Evolutionary conservation across 2,113 vertebrate species (phyloP).

Genomic region (Willisornis vidua): DNA sequence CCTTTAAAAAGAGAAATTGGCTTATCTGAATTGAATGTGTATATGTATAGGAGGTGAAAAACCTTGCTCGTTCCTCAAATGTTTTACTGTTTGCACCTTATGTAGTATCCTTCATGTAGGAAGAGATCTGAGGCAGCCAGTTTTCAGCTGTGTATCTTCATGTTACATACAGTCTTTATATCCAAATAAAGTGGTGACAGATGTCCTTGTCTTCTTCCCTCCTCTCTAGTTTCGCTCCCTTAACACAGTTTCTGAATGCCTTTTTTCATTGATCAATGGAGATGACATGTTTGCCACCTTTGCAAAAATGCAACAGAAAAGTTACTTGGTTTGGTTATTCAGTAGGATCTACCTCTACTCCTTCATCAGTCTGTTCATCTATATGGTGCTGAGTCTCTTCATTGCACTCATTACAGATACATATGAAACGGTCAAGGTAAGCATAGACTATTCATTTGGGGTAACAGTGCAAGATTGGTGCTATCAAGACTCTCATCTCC

Average conservation of each 20-base stretch:
- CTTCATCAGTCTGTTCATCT: slow-evolving; percentile 94
- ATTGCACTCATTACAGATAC: slow-evolving; percentile 94
- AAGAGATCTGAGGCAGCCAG: not conserved
- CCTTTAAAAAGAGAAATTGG: not conserved
- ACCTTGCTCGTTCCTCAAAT: not conserved
- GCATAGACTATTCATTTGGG: not conserved
- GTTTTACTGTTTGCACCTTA: not conserved
- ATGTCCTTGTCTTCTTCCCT: not conserved
- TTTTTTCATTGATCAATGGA: slow-evolving; percentile 93
- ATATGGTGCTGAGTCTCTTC: slow-evolving; percentile 96
- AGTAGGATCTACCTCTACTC: slow-evolving; percentile 92
- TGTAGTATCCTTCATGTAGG: not conserved
- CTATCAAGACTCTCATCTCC: not conserved
- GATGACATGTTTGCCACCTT: slow-evolving; percentile 95
- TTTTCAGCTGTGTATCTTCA: not conserved
- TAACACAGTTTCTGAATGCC: slow-evolving; percentile 89
- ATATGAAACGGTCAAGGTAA: slow-evolving; percentile 94
- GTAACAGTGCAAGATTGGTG: not conserved
- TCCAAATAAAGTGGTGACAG: not conserved
- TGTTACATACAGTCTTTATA: not conserved
- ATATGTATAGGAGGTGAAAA: not conserved
- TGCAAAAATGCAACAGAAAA: slow-evolving; percentile 85
- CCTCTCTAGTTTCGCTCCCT: slow-evolving; percentile 86
- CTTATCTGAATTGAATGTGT: not conserved
- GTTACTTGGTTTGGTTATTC: slow-evolving; percentile 92